Conservation (phyloP, 2,113 vertebrate species). For the Lamprologus tigripictilis region DNA sequence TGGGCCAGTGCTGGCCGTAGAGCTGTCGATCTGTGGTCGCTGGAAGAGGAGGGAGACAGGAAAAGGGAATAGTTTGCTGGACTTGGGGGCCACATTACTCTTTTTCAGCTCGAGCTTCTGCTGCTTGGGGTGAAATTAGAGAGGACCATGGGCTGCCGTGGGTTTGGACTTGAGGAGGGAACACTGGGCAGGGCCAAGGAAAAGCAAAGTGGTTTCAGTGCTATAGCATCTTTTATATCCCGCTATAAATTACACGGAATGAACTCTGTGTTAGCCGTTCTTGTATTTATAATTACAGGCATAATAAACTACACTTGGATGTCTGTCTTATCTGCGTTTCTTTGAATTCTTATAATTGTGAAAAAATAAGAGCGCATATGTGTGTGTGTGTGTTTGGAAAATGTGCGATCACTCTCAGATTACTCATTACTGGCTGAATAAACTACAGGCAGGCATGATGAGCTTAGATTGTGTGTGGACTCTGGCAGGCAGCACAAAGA, state of each 20-base stretch:
- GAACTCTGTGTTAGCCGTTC: neutral
- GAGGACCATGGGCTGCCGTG: conserved; percentile 59
- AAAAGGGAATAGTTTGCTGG: conserved; percentile 71
- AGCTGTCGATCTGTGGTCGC: conserved; percentile 68
- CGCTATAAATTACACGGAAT: conserved; percentile 30
- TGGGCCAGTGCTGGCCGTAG: conserved; percentile 57
- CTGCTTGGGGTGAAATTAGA: conserved; percentile 74
- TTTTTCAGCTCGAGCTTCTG: conserved; percentile 62
- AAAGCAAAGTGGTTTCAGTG: conserved; percentile 54
- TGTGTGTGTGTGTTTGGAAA: neutral
- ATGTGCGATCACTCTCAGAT: neutral
- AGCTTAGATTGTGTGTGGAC: neutral
- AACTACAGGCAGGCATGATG: neutral
- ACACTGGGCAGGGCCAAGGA: conserved; percentile 47
- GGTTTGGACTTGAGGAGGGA: conserved; percentile 48
- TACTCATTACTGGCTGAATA: conserved; percentile 35
- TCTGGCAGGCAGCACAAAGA: conserved; percentile 41
- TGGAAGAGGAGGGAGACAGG: conserved; percentile 64
- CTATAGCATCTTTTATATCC: conserved; percentile 45
- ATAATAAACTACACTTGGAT: neutral
- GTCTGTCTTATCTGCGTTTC: neutral
- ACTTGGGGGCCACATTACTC: conserved; percentile 66
- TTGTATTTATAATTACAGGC: neutral
- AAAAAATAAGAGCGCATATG: neutral
- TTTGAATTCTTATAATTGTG: conserved; percentile 1